Evolutionary conservation across 2,888 invertebrate genomes (phyloP), one percentile per base, ranked within the genome.

Genomic region (Oxycera nigricornis): DNA sequence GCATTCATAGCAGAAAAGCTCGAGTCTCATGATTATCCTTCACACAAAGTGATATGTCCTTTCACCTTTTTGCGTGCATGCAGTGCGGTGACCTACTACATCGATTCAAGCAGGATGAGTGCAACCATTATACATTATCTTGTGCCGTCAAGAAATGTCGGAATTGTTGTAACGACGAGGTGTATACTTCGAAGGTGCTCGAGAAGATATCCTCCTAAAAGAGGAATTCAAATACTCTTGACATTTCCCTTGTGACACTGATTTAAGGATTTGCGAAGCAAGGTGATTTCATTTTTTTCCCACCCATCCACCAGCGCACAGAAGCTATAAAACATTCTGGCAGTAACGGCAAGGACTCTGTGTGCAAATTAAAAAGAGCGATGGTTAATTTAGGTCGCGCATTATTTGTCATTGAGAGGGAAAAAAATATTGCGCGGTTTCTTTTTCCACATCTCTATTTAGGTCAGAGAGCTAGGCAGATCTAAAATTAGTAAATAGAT

Each of bases 151-250:
- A 68, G 26, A 17, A 41, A 67, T 52, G n/a, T 55, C 20, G 67
- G 41, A 41, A 65, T 39, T 39, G 65, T 65, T 41, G 65, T 41
- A 65, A 65, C 39, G 65, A 17, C 61, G 35, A 61, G 17, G 14
- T 46, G 41, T 50, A 73, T 57, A 41, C 22, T 57, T 35, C 72
- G 73, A 72, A 73, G 72, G 75, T 72, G 72, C 46, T 67, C 72
- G 67, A 68, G 26, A 65, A 65, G 72, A 73, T 65, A 39, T 39
- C 41, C 41, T 41, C 65, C 14, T 70, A 70, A 70, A 46, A 55
- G n/a, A 55, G 55, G 70, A 70, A 75, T 59, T 68, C 75, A 75
- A 75, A 72, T 72, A 59, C 72, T 72, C 41, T 59, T 41, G 72
- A 72, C 72, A 75, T 75, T 75, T 72, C 39, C 24, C 59, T 59